phyloP scores from a whole-genome alignment of 1,140 invertebrate genomes.

The Cydia splendana region DNA sequence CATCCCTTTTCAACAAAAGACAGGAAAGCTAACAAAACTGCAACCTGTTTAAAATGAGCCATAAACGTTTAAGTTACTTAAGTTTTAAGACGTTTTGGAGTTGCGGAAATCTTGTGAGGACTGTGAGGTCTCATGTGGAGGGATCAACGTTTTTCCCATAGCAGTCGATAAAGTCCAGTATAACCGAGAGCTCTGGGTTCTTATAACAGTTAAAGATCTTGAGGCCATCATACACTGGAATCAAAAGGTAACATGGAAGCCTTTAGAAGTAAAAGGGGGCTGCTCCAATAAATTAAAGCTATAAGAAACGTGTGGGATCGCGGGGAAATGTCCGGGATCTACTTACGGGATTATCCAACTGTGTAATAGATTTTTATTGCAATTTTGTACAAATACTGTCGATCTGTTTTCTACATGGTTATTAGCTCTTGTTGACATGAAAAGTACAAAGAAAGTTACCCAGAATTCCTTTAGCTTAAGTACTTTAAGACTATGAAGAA shows the following conservation, averaged over 20 bases:
- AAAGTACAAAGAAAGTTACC: too few species aligned
- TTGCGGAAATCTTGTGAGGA: neutral
- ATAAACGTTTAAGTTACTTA: neutral
- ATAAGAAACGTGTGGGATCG: constrained; percentile 8
- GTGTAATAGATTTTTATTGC: constrained; percentile 8
- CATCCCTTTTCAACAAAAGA: constrained; percentile 8
- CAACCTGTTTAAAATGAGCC: neutral
- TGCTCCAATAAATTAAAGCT: constrained; percentile 8
- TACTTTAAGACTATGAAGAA: neutral
- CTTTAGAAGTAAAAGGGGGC: neutral
- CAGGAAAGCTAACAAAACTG: constrained; percentile 2
- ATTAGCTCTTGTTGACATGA: neutral
- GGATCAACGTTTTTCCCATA: neutral
- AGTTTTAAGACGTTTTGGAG: neutral
- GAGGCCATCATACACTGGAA: neutral
- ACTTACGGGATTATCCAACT: neutral
- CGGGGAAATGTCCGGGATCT: neutral
- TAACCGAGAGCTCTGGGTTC: neutral
- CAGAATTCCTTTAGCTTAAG: too few species aligned
- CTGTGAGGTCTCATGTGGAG: neutral
- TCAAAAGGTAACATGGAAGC: neutral
- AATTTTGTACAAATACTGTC: neutral
- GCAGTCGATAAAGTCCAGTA: neutral
- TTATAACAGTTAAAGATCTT: neutral
- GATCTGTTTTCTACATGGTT: neutral